Base-by-base conservation (phyloP, 2,113 vertebrate genomes). In the Myxocyprinus asiaticus region DNA sequence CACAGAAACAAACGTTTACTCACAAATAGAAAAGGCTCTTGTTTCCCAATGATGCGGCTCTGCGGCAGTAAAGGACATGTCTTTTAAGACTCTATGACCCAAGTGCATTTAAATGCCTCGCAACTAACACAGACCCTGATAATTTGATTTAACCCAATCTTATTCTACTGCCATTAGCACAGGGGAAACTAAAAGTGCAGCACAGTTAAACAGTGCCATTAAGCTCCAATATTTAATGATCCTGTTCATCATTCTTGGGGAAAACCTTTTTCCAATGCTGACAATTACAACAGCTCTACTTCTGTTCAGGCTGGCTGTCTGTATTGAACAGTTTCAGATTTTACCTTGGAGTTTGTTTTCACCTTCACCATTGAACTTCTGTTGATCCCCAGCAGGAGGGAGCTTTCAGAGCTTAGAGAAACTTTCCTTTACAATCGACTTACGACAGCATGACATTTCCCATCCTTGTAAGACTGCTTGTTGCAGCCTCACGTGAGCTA, bases 391-490 rank as follows among this genome's bases (percentile, higher is more conserved):
- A 4, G 71, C 22, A 47, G n/a, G 14, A 9, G 11, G 12, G 62
- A 47, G 78, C 67, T 77, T 78, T 73, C 73, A 47, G 47, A 67
- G 10, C 65, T 78, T 59, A 68, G 55, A 74, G 79, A 53, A 55
- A 56, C 50, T 76, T 81, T 81, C 12, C 77, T 82, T 78, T 48
- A 55, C 65, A 69, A 64, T 75, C 76, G 59, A 59, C 71, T 76
- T 66, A 79, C 7, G 59, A 22, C 58, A 66, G 59, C 4, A 12
- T 76, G 78, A 72, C 74, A 77, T 72, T 56, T 55, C 8, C 33
- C 33, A 33, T 33, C 9, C n/a, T n/a, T 43, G 44, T n/a, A 45
- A 75, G 42, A 59, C 15, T 55, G 9, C 4, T 15, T 53, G 14
- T n/a, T 44, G 14, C 51, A 63, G 9, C 4, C 69, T 67, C 5